Percentiles rank a stretch among this genome's conserved stretches.
These are phyloP conservation scores for Chloroceryle aenea DNA, from an alignment of 2,113 vertebrate genomes.

Conservation along the genomic window DNA sequence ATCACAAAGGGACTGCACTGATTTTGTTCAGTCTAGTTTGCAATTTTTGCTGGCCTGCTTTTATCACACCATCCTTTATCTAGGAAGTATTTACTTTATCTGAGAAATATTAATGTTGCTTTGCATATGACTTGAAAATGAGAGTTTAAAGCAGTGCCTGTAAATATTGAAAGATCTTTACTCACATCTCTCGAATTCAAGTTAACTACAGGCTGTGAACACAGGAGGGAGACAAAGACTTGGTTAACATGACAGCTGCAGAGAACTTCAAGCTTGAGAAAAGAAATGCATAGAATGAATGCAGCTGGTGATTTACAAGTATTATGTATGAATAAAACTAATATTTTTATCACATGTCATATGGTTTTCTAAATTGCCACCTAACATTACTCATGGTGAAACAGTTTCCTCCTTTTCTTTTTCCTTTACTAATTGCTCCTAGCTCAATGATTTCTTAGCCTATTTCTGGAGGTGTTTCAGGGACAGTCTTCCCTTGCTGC, in stretches of 20 bases:
- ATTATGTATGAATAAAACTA: not conserved
- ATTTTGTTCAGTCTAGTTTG: conserved; percentile 17
- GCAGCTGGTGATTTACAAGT: not conserved
- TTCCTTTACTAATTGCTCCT: not conserved
- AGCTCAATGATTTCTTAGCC: not conserved
- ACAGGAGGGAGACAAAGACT: conserved; percentile 80
- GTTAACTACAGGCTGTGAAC: conserved; percentile 52
- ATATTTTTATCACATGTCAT: not conserved
- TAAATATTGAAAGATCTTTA: not conserved
- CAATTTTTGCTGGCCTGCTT: conserved; percentile 20
- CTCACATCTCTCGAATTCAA: not conserved
- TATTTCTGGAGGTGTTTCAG: not conserved
- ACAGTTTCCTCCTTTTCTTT: not conserved
- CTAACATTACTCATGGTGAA: not conserved
- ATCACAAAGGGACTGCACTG: conserved; percentile 20
- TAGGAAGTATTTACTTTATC: conserved; percentile 27
- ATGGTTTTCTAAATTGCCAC: not conserved
- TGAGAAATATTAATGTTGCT: conserved; percentile 39
- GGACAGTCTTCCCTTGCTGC: not conserved
- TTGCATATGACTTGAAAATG: not conserved
- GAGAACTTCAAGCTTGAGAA: not conserved
- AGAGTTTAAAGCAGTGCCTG: not conserved
- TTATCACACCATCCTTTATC: conserved; percentile 25
- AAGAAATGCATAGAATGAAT: not conserved
- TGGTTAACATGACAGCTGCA: not conserved